Base-by-base conservation (phyloP, 1,140 invertebrate genomes). In the Diabrotica undecimpunctata region DNA sequence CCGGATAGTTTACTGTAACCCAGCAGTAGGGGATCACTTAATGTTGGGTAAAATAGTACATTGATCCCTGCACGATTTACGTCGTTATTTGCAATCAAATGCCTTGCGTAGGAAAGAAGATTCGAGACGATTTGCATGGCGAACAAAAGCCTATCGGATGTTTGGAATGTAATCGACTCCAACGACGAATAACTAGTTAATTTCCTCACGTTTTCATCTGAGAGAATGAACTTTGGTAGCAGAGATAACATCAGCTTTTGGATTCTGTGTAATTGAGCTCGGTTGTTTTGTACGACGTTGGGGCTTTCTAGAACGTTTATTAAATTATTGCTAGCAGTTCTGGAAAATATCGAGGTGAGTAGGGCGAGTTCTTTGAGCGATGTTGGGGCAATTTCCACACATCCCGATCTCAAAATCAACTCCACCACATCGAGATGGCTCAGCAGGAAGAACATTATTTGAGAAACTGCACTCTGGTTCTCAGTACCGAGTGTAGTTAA, bases 401-500 rank as follows among this genome's bases (percentile, higher is more conserved):
- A 87, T 13, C 86, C 86, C 53, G 87, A 85, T 70, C 89, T 81
- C 11, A 96, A 77, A 51, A 93, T 86, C 68, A 87, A 84, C 69
- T 91, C 89, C 12, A 95, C 85, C 37, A 89, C 88, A 68, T 95
- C 92, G 39, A 88, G 80, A 78, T 96, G 93, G 58, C 88, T 88
- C 54, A 94, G 83, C 37, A 96, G 75, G 68, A 93, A 90, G 66
- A 90, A 87, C 53, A 90, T 85, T 46, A 94, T 84, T 80, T 95
- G 92, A 14, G 88, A 80, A 0, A 90, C 86, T 54, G 89, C 91
- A 72, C 89, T 87, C 78, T 88, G 86, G 81, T 96, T 95, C 64
- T 90, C 86, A 0, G 87, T 84, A 46, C 93, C 92, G 7, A 95
- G 80, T 0, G 92, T 90, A 5, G 90, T 93, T 2, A 96, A 79